phyloP scores from a whole-genome alignment of 1,140 invertebrate species.

The Pseudomyrmex dendroicus region DNA sequence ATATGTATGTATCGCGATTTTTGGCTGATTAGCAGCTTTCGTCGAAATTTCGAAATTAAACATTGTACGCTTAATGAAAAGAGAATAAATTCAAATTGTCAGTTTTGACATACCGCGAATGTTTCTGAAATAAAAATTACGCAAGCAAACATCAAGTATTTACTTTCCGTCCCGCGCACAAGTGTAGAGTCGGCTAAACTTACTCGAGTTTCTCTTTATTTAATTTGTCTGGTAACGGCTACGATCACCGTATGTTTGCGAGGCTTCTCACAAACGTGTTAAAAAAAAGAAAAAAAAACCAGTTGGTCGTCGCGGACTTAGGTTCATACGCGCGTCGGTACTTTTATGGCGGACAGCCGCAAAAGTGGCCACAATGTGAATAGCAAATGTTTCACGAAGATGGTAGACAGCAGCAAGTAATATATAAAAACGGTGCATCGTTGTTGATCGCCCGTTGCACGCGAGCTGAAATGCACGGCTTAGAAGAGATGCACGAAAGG shows the following conservation, averaged over 20 bases:
- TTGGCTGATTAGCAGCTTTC: slow-evolving; percentile 9
- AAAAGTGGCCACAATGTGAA: not conserved
- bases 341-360: not conserved
- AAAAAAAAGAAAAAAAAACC: not conserved
- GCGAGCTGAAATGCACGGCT: slow-evolving; percentile 17
- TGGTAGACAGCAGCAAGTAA: not conserved
- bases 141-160: not conserved
- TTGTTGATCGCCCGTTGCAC: slow-evolving; percentile 32
- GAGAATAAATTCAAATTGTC: not conserved
- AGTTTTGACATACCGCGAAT: not conserved
- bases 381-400: slow-evolving; percentile 3
- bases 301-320: not conserved
- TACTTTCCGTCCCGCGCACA: not conserved
- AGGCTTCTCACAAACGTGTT: no score
- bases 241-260: no score
- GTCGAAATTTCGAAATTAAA: not conserved
- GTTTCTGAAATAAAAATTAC: not conserved
- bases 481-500: slow-evolving; percentile 42
- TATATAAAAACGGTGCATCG: slow-evolving; percentile 45
- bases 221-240: slow-evolving; percentile 33
- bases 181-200: not conserved
- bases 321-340: not conserved
- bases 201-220: not conserved
- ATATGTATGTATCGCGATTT: not conserved
- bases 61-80: not conserved